phyloP scores from a whole-genome alignment of 2,797 vertebrate genomes.

The Parauchenoglanis punctatus region DNA sequence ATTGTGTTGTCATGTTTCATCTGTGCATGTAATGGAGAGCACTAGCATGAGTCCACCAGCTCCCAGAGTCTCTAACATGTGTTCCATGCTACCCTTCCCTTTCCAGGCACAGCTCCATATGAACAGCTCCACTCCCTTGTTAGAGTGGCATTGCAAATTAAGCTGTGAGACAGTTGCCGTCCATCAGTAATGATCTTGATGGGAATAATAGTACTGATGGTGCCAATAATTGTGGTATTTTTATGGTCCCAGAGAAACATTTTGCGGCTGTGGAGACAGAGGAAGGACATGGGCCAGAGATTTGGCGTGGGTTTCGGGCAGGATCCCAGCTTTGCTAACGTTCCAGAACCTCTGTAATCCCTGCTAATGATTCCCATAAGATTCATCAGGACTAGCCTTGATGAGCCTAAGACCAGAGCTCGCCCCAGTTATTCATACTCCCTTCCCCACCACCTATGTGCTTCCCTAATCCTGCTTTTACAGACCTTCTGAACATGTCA shows the following conservation, averaged over 20 bases:
- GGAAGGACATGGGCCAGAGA: slow-evolving; percentile 66
- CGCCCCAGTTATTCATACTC: slow-evolving; percentile 63
- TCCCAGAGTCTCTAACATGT: slow-evolving; percentile 54
- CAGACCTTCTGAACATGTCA: slow-evolving; percentile 59
- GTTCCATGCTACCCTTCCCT: slow-evolving; percentile 16
- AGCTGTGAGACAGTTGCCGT: neutral
- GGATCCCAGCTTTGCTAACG: slow-evolving; percentile 63
- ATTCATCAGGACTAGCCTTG: slow-evolving; percentile 65
- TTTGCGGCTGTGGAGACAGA: slow-evolving; percentile 58
- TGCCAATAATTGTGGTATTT: slow-evolving; percentile 47
- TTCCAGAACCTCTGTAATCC: slow-evolving; percentile 73
- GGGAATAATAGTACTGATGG: slow-evolving; percentile 59
- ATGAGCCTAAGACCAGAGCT: slow-evolving; percentile 60
- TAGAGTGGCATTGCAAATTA: slow-evolving; percentile 50
- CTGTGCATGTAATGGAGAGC: slow-evolving; percentile 58
- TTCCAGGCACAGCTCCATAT: slow-evolving; percentile 5
- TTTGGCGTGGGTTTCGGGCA: slow-evolving; percentile 69
- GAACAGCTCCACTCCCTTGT: slow-evolving; percentile 35
- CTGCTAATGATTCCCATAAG: slow-evolving; percentile 75
- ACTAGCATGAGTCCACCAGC: slow-evolving; percentile 65
- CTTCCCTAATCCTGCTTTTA: slow-evolving; percentile 65
- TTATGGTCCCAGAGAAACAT: slow-evolving; percentile 51
- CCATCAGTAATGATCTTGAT: slow-evolving; percentile 43
- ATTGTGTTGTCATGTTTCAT: slow-evolving; percentile 58
- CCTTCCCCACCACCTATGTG: slow-evolving; percentile 54